Evolutionary conservation across 1,140 invertebrate genomes (phyloP).

Genomic region (Drosophila repleta): DNA sequence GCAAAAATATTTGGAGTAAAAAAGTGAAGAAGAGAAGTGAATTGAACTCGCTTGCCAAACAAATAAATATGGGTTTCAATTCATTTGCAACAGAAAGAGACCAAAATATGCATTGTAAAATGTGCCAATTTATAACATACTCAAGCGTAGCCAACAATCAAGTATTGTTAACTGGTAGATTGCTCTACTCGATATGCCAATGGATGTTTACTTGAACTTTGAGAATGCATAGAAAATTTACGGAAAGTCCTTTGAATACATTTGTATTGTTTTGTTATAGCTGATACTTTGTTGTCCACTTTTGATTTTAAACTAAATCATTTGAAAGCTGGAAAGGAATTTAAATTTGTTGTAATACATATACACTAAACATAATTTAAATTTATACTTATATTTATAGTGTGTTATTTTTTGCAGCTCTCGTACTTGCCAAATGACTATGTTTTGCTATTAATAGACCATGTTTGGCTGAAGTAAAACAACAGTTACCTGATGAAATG

Average conservation of each 20-base stretch:
- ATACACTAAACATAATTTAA: no score
- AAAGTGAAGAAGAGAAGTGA: conserved; percentile 14
- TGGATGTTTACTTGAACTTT: background rate
- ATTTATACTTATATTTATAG: no score
- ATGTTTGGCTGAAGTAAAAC: background rate
- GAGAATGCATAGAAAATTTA: background rate
- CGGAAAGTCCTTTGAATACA: no score
- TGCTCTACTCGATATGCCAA: background rate
- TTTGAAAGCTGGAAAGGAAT: no score
- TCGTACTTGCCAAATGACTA: no score
- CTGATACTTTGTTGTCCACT: no score
- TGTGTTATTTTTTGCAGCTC: no score
- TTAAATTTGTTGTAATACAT: no score
- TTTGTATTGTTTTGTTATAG: no score
- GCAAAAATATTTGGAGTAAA: conserved; percentile 34
- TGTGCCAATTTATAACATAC: conserved; percentile 33
- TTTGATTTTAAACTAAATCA: no score
- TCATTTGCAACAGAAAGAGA: conserved; percentile 23
- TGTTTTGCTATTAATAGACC: no score
- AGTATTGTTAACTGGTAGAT: conserved; percentile 2
- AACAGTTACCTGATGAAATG: background rate
- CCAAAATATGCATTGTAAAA: conserved; percentile 31
- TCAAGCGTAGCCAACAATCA: background rate
- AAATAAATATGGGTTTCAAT: conserved; percentile 39
- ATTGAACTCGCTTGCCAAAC: conserved; percentile 29